phyloP scores from a whole-genome alignment of 2,113 vertebrate genomes.

The Erythrocercus mccallii region DNA sequence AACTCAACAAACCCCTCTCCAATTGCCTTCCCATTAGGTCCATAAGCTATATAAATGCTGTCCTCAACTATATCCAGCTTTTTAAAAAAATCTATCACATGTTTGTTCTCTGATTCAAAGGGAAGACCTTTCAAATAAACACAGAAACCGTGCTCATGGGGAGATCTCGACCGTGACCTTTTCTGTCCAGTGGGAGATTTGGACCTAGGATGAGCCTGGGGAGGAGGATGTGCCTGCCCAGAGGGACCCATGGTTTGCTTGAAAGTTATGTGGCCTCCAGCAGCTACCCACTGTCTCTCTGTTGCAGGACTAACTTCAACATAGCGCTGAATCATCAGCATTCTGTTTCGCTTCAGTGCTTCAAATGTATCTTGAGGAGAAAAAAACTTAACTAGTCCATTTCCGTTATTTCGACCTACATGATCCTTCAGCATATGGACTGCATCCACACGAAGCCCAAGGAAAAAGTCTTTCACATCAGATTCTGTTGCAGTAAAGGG shows the following conservation, averaged over 20 bases:
- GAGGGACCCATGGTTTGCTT: constrained; percentile 65
- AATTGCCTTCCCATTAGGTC: constrained; percentile 93
- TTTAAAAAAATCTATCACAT: constrained; percentile 97
- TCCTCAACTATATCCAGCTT: constrained; percentile 94
- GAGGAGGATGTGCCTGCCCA: constrained; percentile 78
- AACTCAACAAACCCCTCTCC: constrained; percentile 98
- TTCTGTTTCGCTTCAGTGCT: constrained; percentile 90
- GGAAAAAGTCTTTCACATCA: constrained; percentile 94
- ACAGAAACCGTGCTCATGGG: constrained; percentile 91
- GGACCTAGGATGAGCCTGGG: constrained; percentile 72
- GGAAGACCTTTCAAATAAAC: constrained; percentile 96
- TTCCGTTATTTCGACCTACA: constrained; percentile 88
- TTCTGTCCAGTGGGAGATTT: constrained; percentile 81
- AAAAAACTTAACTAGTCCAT: constrained; percentile 93
- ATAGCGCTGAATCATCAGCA: constrained; percentile 94
- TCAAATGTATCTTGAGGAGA: constrained; percentile 95
- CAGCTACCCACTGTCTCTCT: constrained; percentile 92
- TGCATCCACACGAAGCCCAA: constrained; percentile 88
- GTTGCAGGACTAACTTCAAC: constrained; percentile 91
- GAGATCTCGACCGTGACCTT: constrained; percentile 90
- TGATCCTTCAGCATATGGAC: constrained; percentile 88
- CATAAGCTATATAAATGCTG: constrained; percentile 95
- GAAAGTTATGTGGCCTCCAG: constrained; percentile 75
- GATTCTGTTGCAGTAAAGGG: constrained; percentile 89
- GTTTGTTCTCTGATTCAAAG: constrained; percentile 96